A percentile compares a stretch with the other conserved stretches of the same genome.
Conservation (phyloP, 2,888 invertebrate species). For the Pachycephus smyrnensis region DNA sequence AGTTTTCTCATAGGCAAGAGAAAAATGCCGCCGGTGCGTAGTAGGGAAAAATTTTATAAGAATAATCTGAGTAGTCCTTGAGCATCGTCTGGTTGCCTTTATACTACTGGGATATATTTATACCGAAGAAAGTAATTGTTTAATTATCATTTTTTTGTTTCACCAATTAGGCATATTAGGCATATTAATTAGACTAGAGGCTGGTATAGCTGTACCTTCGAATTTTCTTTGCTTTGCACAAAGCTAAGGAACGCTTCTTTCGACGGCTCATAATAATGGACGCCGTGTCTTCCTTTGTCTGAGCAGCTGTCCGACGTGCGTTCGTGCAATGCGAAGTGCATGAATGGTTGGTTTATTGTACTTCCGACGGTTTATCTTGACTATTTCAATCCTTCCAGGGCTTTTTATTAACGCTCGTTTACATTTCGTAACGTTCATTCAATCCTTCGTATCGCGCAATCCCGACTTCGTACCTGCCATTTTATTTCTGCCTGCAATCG, state of each 20-base stretch:
- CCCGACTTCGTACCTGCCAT: not conserved
- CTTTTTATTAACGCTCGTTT: not conserved
- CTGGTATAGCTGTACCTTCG: not conserved
- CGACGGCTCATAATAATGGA: not conserved
- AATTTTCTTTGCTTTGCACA: not conserved
- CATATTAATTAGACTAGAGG: not conserved
- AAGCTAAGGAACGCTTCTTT: not conserved
- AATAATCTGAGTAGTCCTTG: not conserved
- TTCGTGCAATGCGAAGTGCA: not conserved
- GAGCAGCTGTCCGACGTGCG: slow-evolving; percentile 43
- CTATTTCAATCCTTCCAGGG: not conserved
- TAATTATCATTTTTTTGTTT: not conserved
- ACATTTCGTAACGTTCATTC: not conserved
- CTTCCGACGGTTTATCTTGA: not conserved
- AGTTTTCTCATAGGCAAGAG: not conserved
- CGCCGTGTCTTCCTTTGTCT: slow-evolving; percentile 33
- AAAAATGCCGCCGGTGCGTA: not conserved
- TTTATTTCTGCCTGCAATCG: not conserved
- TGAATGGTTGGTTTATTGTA: not conserved
- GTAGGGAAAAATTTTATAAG: not conserved
- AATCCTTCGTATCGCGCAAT: not conserved
- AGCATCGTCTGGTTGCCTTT: not conserved
- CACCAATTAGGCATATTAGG: not conserved
- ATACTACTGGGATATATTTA: not conserved
- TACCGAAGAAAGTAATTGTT: not conserved